These are phyloP conservation scores for Perca fluviatilis DNA, from an alignment of 2,113 vertebrate species.

Conservation along the genomic window DNA sequence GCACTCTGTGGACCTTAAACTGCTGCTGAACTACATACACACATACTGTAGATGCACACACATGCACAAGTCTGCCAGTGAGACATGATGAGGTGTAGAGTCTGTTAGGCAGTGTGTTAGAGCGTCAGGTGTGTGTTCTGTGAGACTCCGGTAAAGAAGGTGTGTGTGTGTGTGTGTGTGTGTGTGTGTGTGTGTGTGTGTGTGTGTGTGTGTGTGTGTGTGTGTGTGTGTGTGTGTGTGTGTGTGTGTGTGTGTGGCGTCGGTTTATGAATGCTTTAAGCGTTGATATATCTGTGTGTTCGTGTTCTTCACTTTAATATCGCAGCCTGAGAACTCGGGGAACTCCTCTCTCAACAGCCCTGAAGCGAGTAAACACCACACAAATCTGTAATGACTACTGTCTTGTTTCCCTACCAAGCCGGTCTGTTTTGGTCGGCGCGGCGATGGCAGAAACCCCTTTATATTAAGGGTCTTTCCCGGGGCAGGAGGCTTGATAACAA, in stretches of 20 bases:
- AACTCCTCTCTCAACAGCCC: constrained; percentile 59
- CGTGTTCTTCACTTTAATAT: constrained; percentile 24
- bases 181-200: background rate
- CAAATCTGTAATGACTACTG: constrained; percentile 63
- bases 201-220: background rate
- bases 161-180: background rate
- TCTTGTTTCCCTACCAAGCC: constrained; percentile 65
- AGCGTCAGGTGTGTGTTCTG: constrained; percentile 12
- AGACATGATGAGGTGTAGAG: constrained; percentile 10
- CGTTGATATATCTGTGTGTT: constrained; percentile 22
- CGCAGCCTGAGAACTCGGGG: constrained; percentile 44
- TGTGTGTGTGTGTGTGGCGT: background rate
- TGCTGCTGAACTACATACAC: background rate
- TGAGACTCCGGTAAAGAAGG: constrained; percentile 16
- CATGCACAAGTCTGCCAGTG: background rate
- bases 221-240: background rate
- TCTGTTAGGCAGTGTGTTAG: constrained; percentile 11
- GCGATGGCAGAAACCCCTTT: constrained; percentile 20
- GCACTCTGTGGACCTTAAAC: background rate
- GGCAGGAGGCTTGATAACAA: constrained; percentile 52
- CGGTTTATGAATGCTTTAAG: background rate
- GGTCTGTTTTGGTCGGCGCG: constrained; percentile 57
- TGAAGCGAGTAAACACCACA: constrained; percentile 52
- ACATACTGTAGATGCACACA: no score
- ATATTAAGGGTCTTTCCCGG: constrained; percentile 40